A percentile compares a stretch with the other conserved stretches of the same genome.
Conservation (phyloP, 2,113 vertebrate species). For the Alligator mississippiensis region DNA sequence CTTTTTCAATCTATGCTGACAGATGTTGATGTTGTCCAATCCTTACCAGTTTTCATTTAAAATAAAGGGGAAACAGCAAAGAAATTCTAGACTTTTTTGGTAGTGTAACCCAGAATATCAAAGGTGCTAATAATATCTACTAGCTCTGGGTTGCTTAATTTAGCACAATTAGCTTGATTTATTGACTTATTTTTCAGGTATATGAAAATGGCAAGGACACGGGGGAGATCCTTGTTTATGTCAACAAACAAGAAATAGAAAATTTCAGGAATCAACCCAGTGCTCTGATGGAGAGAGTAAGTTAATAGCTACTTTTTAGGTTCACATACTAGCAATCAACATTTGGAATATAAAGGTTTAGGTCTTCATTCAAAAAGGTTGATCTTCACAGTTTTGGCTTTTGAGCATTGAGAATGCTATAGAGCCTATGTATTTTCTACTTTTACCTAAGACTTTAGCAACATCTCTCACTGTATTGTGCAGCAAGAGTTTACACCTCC, state of each 20-base stretch:
- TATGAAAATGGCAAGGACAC: slow-evolving; percentile 49
- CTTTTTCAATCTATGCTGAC: neutral
- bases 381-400: neutral
- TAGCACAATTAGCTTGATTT: neutral
- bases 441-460: neutral
- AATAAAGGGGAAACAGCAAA: neutral
- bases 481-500: neutral
- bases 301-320: neutral
- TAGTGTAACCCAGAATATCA: neutral
- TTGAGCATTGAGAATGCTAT: neutral
- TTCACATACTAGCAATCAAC: neutral
- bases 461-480: neutral
- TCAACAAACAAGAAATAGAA: slow-evolving; percentile 40
- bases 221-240: slow-evolving; percentile 23
- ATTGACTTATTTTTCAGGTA: slow-evolving; percentile 53
- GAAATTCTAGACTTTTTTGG: neutral
- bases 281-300: slow-evolving; percentile 31
- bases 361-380: rapidly evolving
- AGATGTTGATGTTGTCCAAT: neutral
- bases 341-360: neutral
- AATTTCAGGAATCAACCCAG: neutral
- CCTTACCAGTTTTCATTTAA: neutral
- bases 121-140: neutral
- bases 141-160: neutral
- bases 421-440: neutral